phyloP scores from a whole-genome alignment of 2,888 invertebrate genomes.

The Ethmia dodecea region DNA sequence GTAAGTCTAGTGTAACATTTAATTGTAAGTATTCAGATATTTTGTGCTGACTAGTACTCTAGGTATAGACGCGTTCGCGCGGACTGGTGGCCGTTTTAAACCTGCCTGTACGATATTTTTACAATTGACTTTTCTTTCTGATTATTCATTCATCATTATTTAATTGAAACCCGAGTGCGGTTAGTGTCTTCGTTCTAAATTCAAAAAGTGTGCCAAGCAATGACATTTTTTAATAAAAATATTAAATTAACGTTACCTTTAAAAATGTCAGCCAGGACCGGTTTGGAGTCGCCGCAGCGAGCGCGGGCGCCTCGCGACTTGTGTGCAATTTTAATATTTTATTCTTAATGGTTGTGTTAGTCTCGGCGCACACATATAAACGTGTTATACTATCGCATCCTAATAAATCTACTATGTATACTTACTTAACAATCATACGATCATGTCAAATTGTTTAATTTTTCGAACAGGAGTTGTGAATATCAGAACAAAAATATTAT shows the following conservation, averaged over 20 bases:
- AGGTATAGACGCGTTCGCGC: slow-evolving; percentile 1
- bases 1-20: slow-evolving; percentile 56
- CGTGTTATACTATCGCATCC: neutral
- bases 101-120: too few species aligned
- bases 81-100: neutral
- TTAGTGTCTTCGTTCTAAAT: too few species aligned
- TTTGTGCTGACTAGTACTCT: slow-evolving; percentile 34
- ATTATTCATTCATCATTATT: too few species aligned
- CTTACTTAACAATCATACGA: slow-evolving; percentile 12
- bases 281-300: neutral
- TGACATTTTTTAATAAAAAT: too few species aligned
- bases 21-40: slow-evolving; percentile 63
- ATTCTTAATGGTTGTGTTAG: slow-evolving; percentile 60
- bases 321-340: slow-evolving; percentile 66
- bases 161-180: too few species aligned
- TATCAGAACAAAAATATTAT: slow-evolving; percentile 48
- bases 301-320: slow-evolving; percentile 28
- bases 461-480: slow-evolving; percentile 49
- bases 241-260: too few species aligned
- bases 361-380: slow-evolving; percentile 36
- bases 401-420: too few species aligned
- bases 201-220: too few species aligned
- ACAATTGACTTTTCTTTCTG: too few species aligned
- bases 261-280: too few species aligned
- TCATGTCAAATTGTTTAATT: slow-evolving; percentile 15